Evolutionary conservation across 2,888 invertebrate genomes (phyloP).

Genomic region (Anthophora plumipes): DNA sequence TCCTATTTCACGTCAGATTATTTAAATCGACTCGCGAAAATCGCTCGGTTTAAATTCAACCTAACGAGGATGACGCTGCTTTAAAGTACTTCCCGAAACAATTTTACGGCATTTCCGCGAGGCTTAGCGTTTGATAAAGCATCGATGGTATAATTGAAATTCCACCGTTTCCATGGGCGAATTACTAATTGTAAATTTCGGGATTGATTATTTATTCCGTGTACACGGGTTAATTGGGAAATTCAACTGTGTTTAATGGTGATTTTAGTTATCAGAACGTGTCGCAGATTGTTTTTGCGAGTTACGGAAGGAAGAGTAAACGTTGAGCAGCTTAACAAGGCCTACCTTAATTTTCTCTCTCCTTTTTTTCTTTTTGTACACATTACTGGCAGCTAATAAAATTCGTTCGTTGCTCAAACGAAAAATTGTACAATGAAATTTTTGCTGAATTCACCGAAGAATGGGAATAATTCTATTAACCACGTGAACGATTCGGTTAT

Average conservation of each 20-base stretch:
- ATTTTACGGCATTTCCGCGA: background rate
- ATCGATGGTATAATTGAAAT: background rate
- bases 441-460: background rate
- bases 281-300: too few species aligned
- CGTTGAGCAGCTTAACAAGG: too few species aligned
- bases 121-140: background rate
- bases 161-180: too few species aligned
- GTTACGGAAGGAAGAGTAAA: too few species aligned
- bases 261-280: too few species aligned
- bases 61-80: background rate
- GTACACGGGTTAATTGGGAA: too few species aligned
- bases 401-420: too few species aligned
- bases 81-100: background rate
- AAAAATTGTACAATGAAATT: too few species aligned
- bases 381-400: too few species aligned
- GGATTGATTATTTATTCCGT: background rate
- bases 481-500: background rate
- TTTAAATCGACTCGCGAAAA: slow-evolving; percentile 14
- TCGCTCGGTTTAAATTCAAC: background rate
- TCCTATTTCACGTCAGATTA: slow-evolving; percentile 18
- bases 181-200: background rate
- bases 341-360: too few species aligned
- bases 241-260: too few species aligned
- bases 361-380: too few species aligned
- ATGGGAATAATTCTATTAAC: background rate